Evolutionary conservation across 1,140 invertebrate genomes (phyloP).

Genomic region (Leptinotarsa defecta): DNA sequence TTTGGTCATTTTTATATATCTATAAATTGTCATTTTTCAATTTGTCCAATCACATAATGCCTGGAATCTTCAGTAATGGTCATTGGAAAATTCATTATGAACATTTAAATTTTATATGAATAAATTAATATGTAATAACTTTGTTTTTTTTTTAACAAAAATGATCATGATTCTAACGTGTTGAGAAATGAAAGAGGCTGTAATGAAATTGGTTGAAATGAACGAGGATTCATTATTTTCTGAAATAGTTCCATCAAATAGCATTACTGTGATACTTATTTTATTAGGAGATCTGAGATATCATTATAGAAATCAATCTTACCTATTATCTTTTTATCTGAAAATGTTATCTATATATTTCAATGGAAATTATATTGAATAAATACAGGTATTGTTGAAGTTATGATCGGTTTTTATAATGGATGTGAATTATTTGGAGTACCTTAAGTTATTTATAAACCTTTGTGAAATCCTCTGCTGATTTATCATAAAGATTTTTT

Average conservation of each 20-base stretch:
- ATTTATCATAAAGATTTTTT: too few species aligned
- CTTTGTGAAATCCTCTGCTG: not conserved
- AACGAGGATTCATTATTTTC: not conserved
- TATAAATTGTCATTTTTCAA: too few species aligned
- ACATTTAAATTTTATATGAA: too few species aligned
- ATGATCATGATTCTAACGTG: not conserved
- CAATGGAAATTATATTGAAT: not conserved
- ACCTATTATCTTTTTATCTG: not conserved
- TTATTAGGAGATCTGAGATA: not conserved
- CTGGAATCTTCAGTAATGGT: too few species aligned
- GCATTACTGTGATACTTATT: conserved; percentile 8
- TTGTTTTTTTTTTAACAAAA: not conserved
- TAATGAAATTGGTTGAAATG: conserved; percentile 17
- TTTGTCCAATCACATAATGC: too few species aligned
- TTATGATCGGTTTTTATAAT: not conserved
- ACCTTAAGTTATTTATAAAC: not conserved
- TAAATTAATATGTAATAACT: too few species aligned
- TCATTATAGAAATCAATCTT: conserved; percentile 1
- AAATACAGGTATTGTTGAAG: not conserved
- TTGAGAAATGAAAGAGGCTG: conserved; percentile 12
- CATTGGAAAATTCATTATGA: too few species aligned
- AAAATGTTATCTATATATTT: not conserved
- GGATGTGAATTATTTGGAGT: not conserved
- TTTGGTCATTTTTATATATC: too few species aligned
- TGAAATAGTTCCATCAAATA: not conserved